Evolutionary conservation across 2,888 invertebrate species (phyloP).

Genomic region (Ethmia dodecea): DNA sequence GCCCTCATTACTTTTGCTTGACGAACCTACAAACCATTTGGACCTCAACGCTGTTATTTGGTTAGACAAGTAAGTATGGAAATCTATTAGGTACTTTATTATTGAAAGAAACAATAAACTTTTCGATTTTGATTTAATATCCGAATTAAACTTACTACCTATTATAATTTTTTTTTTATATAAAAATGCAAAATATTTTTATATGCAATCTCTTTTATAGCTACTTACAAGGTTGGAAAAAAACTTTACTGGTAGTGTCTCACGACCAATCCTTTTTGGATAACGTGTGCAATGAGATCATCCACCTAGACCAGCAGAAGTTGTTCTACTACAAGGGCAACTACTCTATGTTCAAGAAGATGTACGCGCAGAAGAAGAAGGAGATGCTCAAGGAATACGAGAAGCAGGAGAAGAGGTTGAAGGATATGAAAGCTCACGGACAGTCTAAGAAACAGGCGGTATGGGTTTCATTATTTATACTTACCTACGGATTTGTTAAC

Average conservation of each 20-base stretch:
- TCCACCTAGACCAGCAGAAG: conserved; percentile 97
- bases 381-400: conserved; percentile 98
- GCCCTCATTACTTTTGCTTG: conserved; percentile 96
- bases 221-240: conserved; percentile 99
- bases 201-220: conserved; percentile 60
- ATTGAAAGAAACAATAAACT: not conserved
- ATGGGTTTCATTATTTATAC: no score
- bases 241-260: conserved; percentile 97
- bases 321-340: conserved; percentile 98
- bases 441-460: conserved; percentile 96
- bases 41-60: conserved; percentile 99
- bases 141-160: not conserved
- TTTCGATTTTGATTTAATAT: not conserved
- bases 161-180: conserved; percentile 44
- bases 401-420: conserved; percentile 97
- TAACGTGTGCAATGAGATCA: conserved; percentile 99
- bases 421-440: conserved; percentile 95
- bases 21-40: conserved; percentile 99
- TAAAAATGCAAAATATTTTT: conserved; percentile 91
- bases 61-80: conserved; percentile 93
- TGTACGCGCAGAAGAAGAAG: conserved; percentile 96
- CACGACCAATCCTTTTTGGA: conserved; percentile 99
- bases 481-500: no score
- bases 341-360: conserved; percentile 98
- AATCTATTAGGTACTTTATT: no score